phyloP scores from a whole-genome alignment of 2,113 vertebrate species.

The Scartelaos histophorus region DNA sequence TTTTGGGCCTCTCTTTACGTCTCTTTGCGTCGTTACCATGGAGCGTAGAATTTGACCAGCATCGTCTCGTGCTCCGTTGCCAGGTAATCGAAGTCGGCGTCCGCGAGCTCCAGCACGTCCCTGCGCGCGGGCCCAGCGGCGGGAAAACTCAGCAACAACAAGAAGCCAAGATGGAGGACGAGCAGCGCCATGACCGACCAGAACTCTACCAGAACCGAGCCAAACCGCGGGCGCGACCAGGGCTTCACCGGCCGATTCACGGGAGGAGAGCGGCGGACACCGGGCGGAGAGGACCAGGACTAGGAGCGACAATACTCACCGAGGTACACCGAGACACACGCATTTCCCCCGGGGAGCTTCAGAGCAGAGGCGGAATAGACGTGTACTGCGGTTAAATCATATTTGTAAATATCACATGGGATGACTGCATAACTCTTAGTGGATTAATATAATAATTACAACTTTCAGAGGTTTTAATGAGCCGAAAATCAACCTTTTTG shows the following conservation, averaged over 20 bases:
- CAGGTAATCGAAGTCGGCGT: constrained; percentile 75
- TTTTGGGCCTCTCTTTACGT: background rate
- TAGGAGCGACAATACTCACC: background rate
- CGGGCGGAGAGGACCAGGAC: background rate
- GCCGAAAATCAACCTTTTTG: background rate
- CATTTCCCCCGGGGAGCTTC: background rate
- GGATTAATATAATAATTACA: background rate
- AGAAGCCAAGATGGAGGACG: constrained; percentile 6
- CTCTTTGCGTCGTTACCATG: constrained; percentile 62
- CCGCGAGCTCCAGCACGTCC: constrained; percentile 71
- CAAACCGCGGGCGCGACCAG: too few relatives aligned
- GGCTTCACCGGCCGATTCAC: background rate
- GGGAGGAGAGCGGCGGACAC: background rate
- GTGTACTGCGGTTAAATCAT: background rate
- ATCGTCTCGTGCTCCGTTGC: constrained; percentile 75
- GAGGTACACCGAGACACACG: background rate
- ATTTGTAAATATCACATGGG: background rate
- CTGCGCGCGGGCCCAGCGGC: constrained; percentile 26
- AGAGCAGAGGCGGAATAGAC: background rate
- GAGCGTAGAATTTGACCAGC: constrained; percentile 79
- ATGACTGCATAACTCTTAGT: background rate
- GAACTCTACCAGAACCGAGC: background rate
- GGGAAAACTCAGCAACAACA: constrained; percentile 22
- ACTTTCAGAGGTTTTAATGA: background rate
- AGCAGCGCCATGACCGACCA: constrained; percentile 27